phyloP scores from a whole-genome alignment of 2,113 vertebrate species.

The Chloropsis cyanopogon region DNA sequence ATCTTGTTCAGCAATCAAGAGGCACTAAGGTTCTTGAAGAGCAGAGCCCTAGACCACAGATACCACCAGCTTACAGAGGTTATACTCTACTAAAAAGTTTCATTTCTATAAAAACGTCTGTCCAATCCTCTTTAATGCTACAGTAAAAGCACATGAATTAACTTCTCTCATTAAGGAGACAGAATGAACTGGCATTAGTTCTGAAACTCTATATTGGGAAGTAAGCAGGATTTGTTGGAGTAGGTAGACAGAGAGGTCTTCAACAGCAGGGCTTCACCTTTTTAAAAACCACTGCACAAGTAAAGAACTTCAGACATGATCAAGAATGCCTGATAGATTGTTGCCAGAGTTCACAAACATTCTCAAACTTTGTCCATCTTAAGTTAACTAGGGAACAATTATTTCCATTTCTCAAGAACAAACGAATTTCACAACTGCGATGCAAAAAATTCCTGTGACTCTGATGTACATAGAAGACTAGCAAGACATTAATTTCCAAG shows the following conservation, averaged over 20 bases:
- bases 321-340: not conserved
- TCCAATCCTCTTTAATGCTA: not conserved
- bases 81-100: not conserved
- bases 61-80: not conserved
- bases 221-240: not conserved
- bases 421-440: not conserved
- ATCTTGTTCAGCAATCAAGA: not conserved
- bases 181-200: not conserved
- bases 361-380: not conserved
- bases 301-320: not conserved
- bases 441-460: not conserved
- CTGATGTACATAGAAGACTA: not conserved
- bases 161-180: not conserved
- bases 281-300: not conserved
- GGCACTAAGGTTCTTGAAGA: not conserved
- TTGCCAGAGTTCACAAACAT: not conserved
- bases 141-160: not conserved
- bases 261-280: not conserved
- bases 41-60: not conserved
- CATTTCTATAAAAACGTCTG: not conserved
- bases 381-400: not conserved
- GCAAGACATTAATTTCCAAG: not conserved
- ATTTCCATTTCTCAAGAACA: not conserved
- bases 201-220: not conserved
- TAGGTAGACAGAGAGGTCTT: not conserved